phyloP scores from a whole-genome alignment of 2,888 invertebrate genomes.

The Pseudoips prasinana region DNA sequence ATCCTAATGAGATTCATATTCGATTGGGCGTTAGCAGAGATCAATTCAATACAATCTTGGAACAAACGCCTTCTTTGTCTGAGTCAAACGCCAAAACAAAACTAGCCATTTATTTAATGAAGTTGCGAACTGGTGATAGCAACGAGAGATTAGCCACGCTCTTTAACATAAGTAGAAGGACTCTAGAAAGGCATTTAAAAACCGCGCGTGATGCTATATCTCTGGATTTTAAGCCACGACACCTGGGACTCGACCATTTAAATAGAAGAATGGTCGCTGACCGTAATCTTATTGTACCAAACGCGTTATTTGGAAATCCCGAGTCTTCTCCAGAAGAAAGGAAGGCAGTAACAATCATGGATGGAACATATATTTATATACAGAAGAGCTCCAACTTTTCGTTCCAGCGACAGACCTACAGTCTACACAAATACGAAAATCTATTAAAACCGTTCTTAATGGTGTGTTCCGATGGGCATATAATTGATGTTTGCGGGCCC shows the following conservation, averaged over 20 bases:
- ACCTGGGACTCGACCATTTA: too few relatives aligned
- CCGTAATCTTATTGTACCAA: too few relatives aligned
- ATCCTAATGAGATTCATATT: conserved; percentile 14
- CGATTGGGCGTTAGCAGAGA: conserved; percentile 11
- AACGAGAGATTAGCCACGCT: too few relatives aligned
- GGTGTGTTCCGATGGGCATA: conserved; percentile 14
- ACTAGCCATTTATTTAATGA: conserved; percentile 8
- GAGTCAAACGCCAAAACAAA: conserved; percentile 12
- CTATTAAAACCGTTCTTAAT: too few relatives aligned
- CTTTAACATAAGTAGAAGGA: too few relatives aligned
- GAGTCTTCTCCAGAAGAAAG: conserved; percentile 62
- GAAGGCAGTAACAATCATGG: conserved; percentile 30
- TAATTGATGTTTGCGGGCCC: not conserved
- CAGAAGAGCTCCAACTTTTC: conserved; percentile 6
- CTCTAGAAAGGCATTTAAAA: too few relatives aligned
- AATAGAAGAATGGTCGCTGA: too few relatives aligned
- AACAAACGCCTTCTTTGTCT: conserved; percentile 11
- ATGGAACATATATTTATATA: conserved; percentile 11
- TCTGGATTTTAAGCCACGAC: too few relatives aligned
- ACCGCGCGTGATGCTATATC: too few relatives aligned
- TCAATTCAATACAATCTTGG: conserved; percentile 14
- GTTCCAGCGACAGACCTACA: conserved; percentile 4
- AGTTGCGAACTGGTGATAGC: too few relatives aligned
- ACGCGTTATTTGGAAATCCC: conserved; percentile 4
- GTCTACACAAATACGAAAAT: too few relatives aligned